phyloP scores from a whole-genome alignment of 2,113 vertebrate species.

The Pseudolaguvia tuberculata region DNA sequence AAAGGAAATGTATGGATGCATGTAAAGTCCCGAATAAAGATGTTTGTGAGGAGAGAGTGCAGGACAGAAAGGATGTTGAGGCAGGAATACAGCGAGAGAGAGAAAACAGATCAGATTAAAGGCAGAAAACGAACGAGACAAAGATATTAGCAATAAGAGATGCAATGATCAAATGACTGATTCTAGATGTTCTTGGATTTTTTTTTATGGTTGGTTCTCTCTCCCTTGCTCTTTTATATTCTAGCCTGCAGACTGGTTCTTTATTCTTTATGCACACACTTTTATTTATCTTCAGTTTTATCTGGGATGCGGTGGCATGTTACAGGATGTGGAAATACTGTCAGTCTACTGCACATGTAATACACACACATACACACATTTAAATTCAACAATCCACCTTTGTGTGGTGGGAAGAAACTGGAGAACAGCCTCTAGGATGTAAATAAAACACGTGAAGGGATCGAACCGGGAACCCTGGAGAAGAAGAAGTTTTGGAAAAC shows the following conservation, averaged over 20 bases:
- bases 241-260: background rate
- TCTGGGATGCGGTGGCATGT: background rate
- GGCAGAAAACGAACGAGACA: background rate
- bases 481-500: background rate
- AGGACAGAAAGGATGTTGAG: constrained; percentile 23
- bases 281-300: background rate
- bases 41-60: no score
- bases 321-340: background rate
- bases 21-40: constrained; percentile 31
- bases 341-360: background rate
- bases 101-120: background rate
- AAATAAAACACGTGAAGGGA: background rate
- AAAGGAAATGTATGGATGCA: constrained; percentile 26
- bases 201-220: background rate
- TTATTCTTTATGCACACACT: background rate
- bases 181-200: background rate
- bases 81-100: constrained; percentile 1
- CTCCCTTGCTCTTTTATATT: background rate
- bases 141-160: background rate
- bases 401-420: background rate
- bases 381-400: background rate
- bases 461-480: background rate
- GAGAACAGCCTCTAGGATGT: background rate
- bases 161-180: background rate
- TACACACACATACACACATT: background rate